Base-by-base conservation (phyloP, 2,888 invertebrate genomes). In the Euproctis similis region DNA sequence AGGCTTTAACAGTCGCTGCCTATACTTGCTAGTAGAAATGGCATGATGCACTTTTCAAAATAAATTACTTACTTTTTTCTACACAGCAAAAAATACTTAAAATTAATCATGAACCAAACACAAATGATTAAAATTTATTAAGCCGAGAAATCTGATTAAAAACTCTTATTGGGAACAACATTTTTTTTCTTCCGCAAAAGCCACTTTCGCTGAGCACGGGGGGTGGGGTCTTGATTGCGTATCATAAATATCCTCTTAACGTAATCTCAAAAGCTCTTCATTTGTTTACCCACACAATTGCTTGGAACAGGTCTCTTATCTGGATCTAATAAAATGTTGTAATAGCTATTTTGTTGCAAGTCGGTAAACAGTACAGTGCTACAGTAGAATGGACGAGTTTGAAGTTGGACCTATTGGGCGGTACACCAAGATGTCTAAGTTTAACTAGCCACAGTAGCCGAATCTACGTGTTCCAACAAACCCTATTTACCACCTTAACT, bases 371-470 rank as follows among this genome's bases (percentile, higher is more conserved):
- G n/a, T n/a, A n/a, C n/a, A n/a, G n/a, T n/a, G n/a, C n/a, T n/a
- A n/a, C n/a, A n/a, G n/a, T n/a, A n/a, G n/a, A n/a, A n/a, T 58
- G 64, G 55, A 66, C 12, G 52, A 67, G 62, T 73, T 69, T 70
- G 59, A 55, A 57, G 68, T 68, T 55, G 67, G 66, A 66, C 63
- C 68, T 57, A 53, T 35, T 45, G 48, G 46, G 44, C 42, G 38
- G 43, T 31, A 21, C 21, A 11, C 6, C 14, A 14, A 46, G 51
- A 46, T 37, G 48, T 47, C 39, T 31, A 38, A 36, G 36, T 34
- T 24, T 30, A 19, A 37, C 30, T 46, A n/a, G 39, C 50, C 39
- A 46, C 46, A 28, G 28, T 24, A 33, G 28, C 30, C 36, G 32
- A 42, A 32, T 36, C 36, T 31, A 28, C 17, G 22, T 22, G 24